Evolutionary conservation across 2,113 vertebrate genomes (phyloP), one percentile per base, ranked within the genome.

Genomic region (Cephalopholis sonnerati): DNA sequence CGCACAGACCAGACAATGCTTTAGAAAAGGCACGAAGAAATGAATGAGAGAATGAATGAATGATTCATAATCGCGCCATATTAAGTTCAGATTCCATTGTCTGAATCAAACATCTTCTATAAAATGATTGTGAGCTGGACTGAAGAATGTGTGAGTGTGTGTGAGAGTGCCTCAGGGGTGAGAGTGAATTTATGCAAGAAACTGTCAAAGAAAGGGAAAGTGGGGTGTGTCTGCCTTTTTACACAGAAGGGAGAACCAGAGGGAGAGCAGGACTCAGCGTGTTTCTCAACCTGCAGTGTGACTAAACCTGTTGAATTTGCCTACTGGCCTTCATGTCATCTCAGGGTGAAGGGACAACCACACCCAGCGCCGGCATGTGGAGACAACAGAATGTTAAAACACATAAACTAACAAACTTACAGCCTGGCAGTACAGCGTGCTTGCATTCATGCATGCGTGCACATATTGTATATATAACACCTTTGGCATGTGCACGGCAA

Each of bases 221-320:
- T 84, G 70, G 83, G 91, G 91, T 79, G 90, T 93, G 91, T 87
- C 89, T 61, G n/a, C 44, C 15, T 50, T 68, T 76, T 63, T 36
- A 83, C 64, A 66, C 76, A 64, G 16, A 77, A 59, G 9, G 9
- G 20, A 69, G 22, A 78, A 63, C 24, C 27, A 79, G 74, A 71
- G 48, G 36, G 32, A 77, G 73, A 84, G 83, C 93, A 94, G 90
- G 93, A 93, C 83, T 68, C 82, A 72, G 88, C 92, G 48, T 92
- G 93, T 90, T 91, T 77, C 41, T 81, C 46, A 80, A 89, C 82
- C 51, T 68, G 69, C 22, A 83, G 82, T 84, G 84, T 89, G 87
- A 88, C 87, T 92, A 90, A 94, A 90, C 90, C 87, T 93, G 91
- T 89, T 92, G 83, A 86, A 91, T 94, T 92, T 93, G 85, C 83